Base-by-base conservation (phyloP, 2,888 invertebrate species). In the Phengaris alcon region DNA sequence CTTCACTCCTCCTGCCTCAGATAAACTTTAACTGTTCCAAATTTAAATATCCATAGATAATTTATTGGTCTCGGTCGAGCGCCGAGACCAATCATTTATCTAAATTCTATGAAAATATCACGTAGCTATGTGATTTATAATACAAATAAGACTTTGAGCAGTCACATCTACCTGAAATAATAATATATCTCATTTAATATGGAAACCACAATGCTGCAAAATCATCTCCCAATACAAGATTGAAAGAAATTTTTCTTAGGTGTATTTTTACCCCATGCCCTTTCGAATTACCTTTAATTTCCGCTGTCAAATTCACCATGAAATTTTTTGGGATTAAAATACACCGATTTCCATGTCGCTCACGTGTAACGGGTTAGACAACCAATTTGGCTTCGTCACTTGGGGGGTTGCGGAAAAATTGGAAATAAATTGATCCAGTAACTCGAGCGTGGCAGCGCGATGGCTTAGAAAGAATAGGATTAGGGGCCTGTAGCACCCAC, bases 371-470 rank as follows among this genome's bases (percentile, higher is more conserved):
- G 82, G 82, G 82, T 79, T 84, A 86, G 89, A 88, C 88, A 89
- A 88, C 87, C 87, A 89, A 90, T 90, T 90, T 89, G 83, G 84
- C 81, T 79, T 80, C 83, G 82, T 84, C 82, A 85, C 82, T 81
- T 81, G 82, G 78, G 81, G 81, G 81, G 80, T 79, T 75, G 64
- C 44, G 82, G 82, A 89, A 89, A 90, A 91, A 90, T 90, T 90
- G 90, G 90, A 90, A 90, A 90, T 89, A 91, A 89, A 91, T 91
- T 88, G 90, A 90, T 89, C 86, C 82, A 82, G 84, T 82, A 84
- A 86, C 81, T 84, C 84, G 82, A 82, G 85, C 89, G 88, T 85
- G 86, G 84, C 84, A 84, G 83, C 77, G 85, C 88, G 88, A 89
- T 90, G 89, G 87, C 80, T 87, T 83, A 87, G 88, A 90, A 89